Conservation (phyloP, 1,140 invertebrate genomes). For the Sitophilus oryzae region DNA sequence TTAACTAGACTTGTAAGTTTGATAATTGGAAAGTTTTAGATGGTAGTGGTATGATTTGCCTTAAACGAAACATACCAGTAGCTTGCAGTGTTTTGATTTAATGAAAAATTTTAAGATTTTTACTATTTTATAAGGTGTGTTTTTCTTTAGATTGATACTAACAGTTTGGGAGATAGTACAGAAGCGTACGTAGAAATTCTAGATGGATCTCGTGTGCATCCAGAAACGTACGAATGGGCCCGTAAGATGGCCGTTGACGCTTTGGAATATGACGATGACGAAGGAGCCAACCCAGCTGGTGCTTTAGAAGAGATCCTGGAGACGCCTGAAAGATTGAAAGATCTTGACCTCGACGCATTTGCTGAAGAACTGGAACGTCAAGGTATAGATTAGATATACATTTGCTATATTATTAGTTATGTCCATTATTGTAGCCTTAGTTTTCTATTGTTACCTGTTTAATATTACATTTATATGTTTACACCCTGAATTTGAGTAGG, state of each 20-base stretch:
- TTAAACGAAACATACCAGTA: no score
- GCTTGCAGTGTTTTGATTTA: not conserved
- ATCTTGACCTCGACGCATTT: constrained; percentile 97
- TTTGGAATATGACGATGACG: constrained; percentile 95
- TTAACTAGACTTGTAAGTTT: no score
- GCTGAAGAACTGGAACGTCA: constrained; percentile 95
- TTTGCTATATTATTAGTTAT: constrained; percentile 24
- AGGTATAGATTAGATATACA: constrained; percentile 41
- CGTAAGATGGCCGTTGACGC: constrained; percentile 99
- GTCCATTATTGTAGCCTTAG: no score
- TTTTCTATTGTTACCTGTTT: no score
- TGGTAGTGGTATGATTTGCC: no score
- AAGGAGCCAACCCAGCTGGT: constrained; percentile 91
- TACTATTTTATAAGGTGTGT: not conserved
- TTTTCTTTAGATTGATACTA: constrained; percentile 69
- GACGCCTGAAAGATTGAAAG: constrained; percentile 90
- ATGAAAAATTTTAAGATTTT: not conserved
- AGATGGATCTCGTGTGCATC: constrained; percentile 96
- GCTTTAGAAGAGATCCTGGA: constrained; percentile 96
- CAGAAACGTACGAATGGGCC: constrained; percentile 99
- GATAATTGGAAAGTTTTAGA: no score
- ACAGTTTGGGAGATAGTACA: constrained; percentile 86
- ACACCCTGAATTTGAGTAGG: no score
- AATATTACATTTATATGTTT: no score
- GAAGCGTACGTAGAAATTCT: constrained; percentile 94